These are phyloP conservation scores for Arion vulgaris DNA, from an alignment of 1,140 invertebrate genomes.

Conservation along the genomic window DNA sequence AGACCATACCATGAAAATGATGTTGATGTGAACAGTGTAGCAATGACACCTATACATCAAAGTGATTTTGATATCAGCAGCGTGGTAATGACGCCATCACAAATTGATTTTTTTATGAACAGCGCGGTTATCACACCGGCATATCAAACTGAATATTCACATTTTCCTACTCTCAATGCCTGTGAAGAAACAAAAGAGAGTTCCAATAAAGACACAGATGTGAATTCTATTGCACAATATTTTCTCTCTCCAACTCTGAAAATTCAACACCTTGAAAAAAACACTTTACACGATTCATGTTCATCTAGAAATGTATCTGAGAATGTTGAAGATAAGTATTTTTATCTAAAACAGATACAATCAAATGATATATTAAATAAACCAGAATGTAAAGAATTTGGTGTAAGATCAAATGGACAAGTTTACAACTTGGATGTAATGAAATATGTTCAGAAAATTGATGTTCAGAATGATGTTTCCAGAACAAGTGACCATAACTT, in stretches of 20 bases:
- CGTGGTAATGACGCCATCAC: too few species aligned
- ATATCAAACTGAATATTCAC: too few species aligned
- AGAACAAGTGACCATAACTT: background rate
- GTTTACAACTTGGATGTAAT: background rate
- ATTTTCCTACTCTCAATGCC: too few species aligned
- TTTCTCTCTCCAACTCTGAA: background rate
- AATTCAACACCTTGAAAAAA: background rate
- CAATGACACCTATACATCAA: too few species aligned
- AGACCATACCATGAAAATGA: too few species aligned
- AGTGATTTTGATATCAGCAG: too few species aligned
- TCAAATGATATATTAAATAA: background rate
- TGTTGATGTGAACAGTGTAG: too few species aligned
- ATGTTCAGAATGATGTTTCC: background rate
- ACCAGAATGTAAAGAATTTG: background rate
- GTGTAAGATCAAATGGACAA: too few species aligned
- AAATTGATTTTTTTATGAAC: too few species aligned
- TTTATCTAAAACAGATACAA: background rate
- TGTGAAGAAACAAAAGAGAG: background rate
- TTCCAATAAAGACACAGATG: background rate
- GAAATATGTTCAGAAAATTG: background rate
- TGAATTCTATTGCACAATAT: background rate
- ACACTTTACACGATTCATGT: background rate
- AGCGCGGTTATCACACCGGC: too few species aligned
- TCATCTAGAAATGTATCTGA: background rate
- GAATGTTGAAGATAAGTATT: background rate